A percentile compares a stretch with the other conserved stretches of the same genome.
Conservation (phyloP, 2,888 invertebrate species). For the Cyaniris semiargus region DNA sequence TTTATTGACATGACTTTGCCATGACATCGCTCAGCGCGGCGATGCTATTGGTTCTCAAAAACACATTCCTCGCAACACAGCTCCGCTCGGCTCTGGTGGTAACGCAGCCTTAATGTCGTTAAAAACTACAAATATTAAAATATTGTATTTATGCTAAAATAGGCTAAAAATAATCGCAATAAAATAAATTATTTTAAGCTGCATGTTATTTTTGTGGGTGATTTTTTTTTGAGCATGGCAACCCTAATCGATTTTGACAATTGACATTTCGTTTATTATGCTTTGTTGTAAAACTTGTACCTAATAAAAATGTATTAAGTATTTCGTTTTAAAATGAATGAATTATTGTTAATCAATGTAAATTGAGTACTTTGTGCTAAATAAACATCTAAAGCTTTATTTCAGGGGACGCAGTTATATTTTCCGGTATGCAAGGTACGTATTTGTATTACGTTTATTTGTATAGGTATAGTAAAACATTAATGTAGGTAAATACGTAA, state of each 20-base stretch:
- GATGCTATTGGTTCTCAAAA: too few relatives aligned
- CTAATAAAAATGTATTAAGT: background rate
- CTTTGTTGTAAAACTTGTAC: conserved; percentile 14
- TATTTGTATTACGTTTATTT: conserved; percentile 33
- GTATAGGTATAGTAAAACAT: background rate
- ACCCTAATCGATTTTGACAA: conserved; percentile 30
- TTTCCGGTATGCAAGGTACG: conserved; percentile 83
- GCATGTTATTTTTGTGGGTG: conserved; percentile 11
- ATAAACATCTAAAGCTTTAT: conserved; percentile 47
- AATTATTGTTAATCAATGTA: background rate
- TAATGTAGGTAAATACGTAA: background rate
- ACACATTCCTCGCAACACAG: too few relatives aligned
- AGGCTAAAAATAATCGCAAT: too few relatives aligned
- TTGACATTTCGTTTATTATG: conserved; percentile 28
- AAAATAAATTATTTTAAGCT: background rate
- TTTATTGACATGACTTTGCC: too few relatives aligned
- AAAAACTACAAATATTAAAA: too few relatives aligned
- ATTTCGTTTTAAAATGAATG: conserved; percentile 22
- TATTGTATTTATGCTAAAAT: too few relatives aligned
- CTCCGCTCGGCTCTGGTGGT: too few relatives aligned
- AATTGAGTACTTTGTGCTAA: background rate
- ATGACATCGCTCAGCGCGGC: too few relatives aligned
- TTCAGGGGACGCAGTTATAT: conserved; percentile 83
- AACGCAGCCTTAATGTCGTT: too few relatives aligned
- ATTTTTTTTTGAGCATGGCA: conserved; percentile 19